A percentile compares a stretch with the other conserved stretches of the same genome.
Conservation (phyloP, 2,797 vertebrate genomes). For the Amblyopsis hoosieri region DNA sequence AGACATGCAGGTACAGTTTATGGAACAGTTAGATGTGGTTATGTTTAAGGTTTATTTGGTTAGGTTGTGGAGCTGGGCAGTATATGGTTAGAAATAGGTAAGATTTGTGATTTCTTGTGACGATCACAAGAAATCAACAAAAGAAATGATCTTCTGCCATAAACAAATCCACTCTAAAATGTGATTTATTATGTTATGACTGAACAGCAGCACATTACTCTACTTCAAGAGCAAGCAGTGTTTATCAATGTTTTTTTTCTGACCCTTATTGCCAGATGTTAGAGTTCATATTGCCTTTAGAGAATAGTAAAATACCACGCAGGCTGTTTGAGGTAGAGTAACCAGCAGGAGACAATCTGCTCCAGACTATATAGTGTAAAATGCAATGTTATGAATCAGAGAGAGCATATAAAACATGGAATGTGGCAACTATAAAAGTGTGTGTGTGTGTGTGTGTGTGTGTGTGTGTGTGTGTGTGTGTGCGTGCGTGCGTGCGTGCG, state of each 20-base stretch:
- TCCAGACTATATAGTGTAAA: slow-evolving; percentile 76
- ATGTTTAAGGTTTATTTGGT: no score
- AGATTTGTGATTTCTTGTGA: no score
- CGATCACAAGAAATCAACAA: no score
- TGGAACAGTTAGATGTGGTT: no score
- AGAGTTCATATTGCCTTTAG: slow-evolving; percentile 65
- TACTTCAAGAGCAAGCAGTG: slow-evolving; percentile 45
- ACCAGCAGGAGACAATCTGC: slow-evolving; percentile 76
- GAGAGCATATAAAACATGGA: slow-evolving; percentile 72
- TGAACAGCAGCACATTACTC: slow-evolving; percentile 9
- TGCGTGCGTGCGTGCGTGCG: slow-evolving; percentile 24
- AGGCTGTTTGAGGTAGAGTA: slow-evolving; percentile 74
- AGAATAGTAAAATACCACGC: slow-evolving; percentile 67
- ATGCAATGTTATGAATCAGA: slow-evolving; percentile 78
- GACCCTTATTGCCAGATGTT: slow-evolving; percentile 69
- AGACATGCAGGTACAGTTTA: no score
- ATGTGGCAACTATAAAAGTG: slow-evolving; percentile 65
- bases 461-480: slow-evolving; percentile 9
- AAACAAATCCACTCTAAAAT: not conserved
- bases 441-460: slow-evolving; percentile 23
- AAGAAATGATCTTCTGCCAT: no score
- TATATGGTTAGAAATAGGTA: no score
- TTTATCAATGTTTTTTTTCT: slow-evolving; percentile 60
- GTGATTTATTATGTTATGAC: slow-evolving; percentile 15
- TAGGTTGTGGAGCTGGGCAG: no score